Evolutionary conservation across 2,113 vertebrate genomes (phyloP).

Genomic region (Seriola dumerili): DNA sequence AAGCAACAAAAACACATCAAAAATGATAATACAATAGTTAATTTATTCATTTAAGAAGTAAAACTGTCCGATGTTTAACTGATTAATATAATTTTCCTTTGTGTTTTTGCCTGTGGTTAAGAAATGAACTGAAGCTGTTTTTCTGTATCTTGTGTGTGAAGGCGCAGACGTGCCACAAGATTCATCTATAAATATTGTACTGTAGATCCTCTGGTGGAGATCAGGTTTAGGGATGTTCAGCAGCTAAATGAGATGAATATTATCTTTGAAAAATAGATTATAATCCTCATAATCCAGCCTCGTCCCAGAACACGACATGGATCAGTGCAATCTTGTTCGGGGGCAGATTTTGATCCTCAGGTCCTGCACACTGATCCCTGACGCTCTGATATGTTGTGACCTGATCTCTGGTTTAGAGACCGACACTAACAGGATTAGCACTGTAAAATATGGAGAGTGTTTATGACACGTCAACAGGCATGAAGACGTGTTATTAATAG

Average conservation of each 20-base stretch:
- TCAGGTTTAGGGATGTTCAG: neutral
- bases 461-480: neutral
- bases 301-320: slow-evolving; percentile 1
- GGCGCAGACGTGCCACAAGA: neutral
- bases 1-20: neutral
- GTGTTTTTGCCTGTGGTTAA: too few species aligned
- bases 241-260: slow-evolving; percentile 11
- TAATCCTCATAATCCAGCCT: slow-evolving; percentile 8
- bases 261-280: slow-evolving; percentile 13
- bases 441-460: neutral
- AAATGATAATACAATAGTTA: neutral
- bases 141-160: neutral
- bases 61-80: too few species aligned
- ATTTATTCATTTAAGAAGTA: neutral
- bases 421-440: neutral
- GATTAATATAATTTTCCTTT: too few species aligned
- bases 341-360: neutral
- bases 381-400: neutral
- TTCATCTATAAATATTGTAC: neutral
- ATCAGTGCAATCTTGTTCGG: slow-evolving; percentile 13
- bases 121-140: neutral
- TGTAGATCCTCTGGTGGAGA: neutral
- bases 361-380: neutral
- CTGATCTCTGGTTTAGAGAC: neutral
- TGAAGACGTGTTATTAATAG: neutral